Base-by-base conservation (phyloP, 2,113 vertebrate species). In the Acrocephalus arundinaceus region DNA sequence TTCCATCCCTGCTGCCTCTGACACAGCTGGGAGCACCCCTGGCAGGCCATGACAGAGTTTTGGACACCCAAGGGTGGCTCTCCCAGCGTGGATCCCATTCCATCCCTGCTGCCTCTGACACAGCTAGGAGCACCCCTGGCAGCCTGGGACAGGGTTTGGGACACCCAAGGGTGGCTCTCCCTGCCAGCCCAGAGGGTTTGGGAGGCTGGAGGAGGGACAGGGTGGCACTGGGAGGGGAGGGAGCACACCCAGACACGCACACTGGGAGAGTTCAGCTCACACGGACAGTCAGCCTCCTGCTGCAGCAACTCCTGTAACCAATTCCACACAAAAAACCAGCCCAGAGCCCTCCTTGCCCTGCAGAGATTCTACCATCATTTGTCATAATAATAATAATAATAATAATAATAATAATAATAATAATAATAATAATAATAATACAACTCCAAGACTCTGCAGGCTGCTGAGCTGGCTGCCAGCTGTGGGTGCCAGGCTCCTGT, bases 211-310 rank as follows among this genome's bases (percentile, higher is more conserved):
- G 51, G 31, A 35, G 62, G 74, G 48, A 10, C 70, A 22, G 10
- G 0, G 3, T 11, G 37, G 65, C 31, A 2, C 3, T 1, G 1
- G 27, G 21, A 51, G 41, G 19, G 6, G n/a, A 11, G 22, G 59
- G n/a, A 15, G 37, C 37, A 43, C 46, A 35, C 1, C 16, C 15
- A 57, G 76, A 39, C 31, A 48, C 2, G 4, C 24, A 11, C 7
- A 4, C 37, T 4, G 0, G 0, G 61, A 37, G 39, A 89, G 57
- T 2, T 8, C 4, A 39, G 25, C 11, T 61, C 43, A 9, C n/a
- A 10, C 54, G 30, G 72, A 23, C 30, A 46, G 8, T 5, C 21
- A 70, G 55, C 65, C 46, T 35, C 66, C 24, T 16, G 35, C 8
- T 66, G 87, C 71, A 61, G 67, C 68, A 49, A 21, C 7, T 23